Evolutionary conservation across 2,797 vertebrate genomes (phyloP).

Genomic region (Distichodus sexfasciatus): DNA sequence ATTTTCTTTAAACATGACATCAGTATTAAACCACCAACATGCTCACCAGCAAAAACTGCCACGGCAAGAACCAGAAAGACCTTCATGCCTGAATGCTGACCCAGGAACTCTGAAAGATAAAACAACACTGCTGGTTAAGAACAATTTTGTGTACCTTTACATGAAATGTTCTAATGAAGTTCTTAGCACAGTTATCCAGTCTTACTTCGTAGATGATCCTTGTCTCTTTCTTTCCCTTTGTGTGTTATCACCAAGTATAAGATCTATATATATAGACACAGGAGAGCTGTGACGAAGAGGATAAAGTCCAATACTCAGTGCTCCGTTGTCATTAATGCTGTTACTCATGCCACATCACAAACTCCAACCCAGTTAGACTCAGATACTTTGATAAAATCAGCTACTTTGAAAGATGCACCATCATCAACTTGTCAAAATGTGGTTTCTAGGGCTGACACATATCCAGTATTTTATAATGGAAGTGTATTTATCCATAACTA

Average conservation of each 20-base stretch:
- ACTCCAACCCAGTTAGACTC: neutral
- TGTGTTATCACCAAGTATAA: neutral
- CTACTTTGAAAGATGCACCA: too few species aligned
- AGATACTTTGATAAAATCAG: slow-evolving; percentile 27
- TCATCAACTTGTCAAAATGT: neutral
- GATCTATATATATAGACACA: slow-evolving; percentile 54
- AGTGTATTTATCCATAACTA: too few species aligned
- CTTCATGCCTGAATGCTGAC: slow-evolving; percentile 65
- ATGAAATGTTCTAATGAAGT: neutral
- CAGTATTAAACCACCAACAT: neutral
- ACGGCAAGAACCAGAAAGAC: slow-evolving; percentile 58
- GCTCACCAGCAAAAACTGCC: slow-evolving; percentile 63
- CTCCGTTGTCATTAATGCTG: slow-evolving; percentile 41
- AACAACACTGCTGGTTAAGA: neutral
- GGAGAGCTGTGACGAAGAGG: slow-evolving; percentile 21
- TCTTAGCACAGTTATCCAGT: neutral
- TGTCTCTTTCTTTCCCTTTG: slow-evolving; percentile 25
- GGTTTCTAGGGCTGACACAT: too few species aligned
- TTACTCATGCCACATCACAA: slow-evolving; percentile 37
- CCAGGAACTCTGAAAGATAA: slow-evolving; percentile 16
- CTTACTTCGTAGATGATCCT: slow-evolving; percentile 44
- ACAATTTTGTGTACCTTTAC: neutral
- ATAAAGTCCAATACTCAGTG: slow-evolving; percentile 52
- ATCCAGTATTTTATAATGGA: too few species aligned
- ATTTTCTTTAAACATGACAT: neutral